phyloP scores from a whole-genome alignment of 2,888 invertebrate genomes.

The Pasiphila rectangulata region DNA sequence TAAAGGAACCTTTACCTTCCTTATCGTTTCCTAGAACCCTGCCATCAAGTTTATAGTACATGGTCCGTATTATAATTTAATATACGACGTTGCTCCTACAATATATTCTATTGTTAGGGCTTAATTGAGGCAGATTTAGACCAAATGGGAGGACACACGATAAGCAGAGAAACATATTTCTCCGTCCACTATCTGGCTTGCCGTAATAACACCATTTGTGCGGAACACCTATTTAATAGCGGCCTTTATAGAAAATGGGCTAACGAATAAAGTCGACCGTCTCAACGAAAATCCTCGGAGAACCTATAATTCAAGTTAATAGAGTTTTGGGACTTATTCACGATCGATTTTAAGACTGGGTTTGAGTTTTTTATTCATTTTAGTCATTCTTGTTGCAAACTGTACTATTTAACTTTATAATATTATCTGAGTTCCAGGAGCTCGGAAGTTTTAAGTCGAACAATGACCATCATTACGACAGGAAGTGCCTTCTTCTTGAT shows the following conservation, averaged over 20 bases:
- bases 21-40: not conserved
- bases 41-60: not conserved
- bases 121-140: conserved; percentile 43
- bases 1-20: not conserved
- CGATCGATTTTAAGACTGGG: conserved; percentile 43
- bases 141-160: conserved; percentile 41
- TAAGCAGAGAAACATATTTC: conserved; percentile 54
- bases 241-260: conserved; percentile 60
- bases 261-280: conserved; percentile 73
- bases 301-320: conserved; percentile 72
- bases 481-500: no score
- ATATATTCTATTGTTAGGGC: conserved; percentile 37
- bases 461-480: no score
- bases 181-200: conserved; percentile 51
- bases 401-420: not conserved
- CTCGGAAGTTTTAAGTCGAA: no score
- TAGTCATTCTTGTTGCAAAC: not conserved
- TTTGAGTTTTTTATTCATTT: conserved; percentile 49
- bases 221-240: conserved; percentile 66
- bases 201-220: conserved; percentile 60
- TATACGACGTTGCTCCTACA: conserved; percentile 24
- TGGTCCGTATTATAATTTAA: conserved; percentile 27
- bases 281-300: conserved; percentile 65
- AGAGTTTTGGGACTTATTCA: conserved; percentile 59
- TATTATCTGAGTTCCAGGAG: no score